Evolutionary conservation across 2,113 vertebrate species (phyloP).

Genomic region (Petrocephalus microphthalmus): DNA sequence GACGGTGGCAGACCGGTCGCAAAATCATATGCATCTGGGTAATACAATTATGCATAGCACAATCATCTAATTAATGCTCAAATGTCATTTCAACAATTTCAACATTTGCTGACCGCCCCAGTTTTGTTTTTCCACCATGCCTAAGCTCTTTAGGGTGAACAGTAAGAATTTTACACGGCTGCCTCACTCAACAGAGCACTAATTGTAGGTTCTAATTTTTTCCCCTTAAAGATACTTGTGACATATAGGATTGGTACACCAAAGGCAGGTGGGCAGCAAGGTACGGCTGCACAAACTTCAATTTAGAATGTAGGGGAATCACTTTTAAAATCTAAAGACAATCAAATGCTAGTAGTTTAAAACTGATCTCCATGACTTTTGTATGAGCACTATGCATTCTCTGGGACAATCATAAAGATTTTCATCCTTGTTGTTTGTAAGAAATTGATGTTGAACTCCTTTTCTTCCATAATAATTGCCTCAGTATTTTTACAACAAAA

Average conservation of each 20-base stretch:
- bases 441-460: no score
- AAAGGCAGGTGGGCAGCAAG: not conserved
- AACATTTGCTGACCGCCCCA: not conserved
- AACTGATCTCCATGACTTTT: no score
- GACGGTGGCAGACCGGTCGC: not conserved
- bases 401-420: no score
- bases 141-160: not conserved
- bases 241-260: not conserved
- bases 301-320: not conserved
- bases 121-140: not conserved
- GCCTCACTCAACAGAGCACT: not conserved
- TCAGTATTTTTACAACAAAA: no score
- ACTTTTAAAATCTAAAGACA: not conserved
- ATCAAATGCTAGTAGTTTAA: no score
- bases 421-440: no score
- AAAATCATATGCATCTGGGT: not conserved
- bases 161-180: not conserved
- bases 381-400: no score
- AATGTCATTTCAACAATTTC: not conserved
- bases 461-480: no score
- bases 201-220: not conserved
- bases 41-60: not conserved
- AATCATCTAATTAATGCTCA: not conserved
- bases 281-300: not conserved
- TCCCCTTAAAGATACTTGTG: not conserved